phyloP scores from a whole-genome alignment of 1,140 invertebrate genomes.

The Sitophilus oryzae region DNA sequence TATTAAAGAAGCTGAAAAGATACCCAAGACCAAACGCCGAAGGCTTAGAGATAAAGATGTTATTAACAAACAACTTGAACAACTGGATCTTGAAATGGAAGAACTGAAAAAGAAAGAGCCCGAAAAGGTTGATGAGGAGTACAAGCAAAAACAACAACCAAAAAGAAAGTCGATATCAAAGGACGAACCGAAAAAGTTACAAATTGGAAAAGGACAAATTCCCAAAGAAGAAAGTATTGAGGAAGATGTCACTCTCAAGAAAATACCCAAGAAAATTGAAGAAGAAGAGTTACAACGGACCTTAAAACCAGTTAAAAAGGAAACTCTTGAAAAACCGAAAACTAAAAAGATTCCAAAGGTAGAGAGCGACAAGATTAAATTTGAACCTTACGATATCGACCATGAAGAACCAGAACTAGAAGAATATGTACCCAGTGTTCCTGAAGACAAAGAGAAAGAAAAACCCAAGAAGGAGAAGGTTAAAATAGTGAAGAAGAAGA shows the following conservation, averaged over 20 bases:
- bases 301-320: constrained; percentile 46
- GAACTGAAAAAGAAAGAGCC: constrained; percentile 39
- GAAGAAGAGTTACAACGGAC: constrained; percentile 1
- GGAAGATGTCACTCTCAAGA: constrained; percentile 16
- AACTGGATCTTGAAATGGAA: constrained; percentile 62
- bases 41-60: constrained; percentile 54
- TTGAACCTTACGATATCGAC: constrained; percentile 38
- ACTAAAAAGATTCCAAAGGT: constrained; percentile 42
- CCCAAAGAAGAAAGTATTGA: constrained; percentile 23
- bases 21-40: constrained; percentile 49
- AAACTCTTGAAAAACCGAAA: constrained; percentile 46
- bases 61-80: constrained; percentile 64
- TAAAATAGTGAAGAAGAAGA: constrained; percentile 46
- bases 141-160: constrained; percentile 30
- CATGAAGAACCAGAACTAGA: constrained; percentile 37
- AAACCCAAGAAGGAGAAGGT: constrained; percentile 44
- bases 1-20: constrained; percentile 60
- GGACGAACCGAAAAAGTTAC: constrained; percentile 34
- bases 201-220: constrained; percentile 49
- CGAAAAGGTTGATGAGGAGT: constrained; percentile 36
- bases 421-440: constrained; percentile 41
- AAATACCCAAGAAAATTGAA: constrained; percentile 14
- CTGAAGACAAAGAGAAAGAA: constrained; percentile 33
- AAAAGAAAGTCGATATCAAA: constrained; percentile 26
- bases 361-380: constrained; percentile 33